These are phyloP conservation scores for Harpegnathos saltator DNA, from an alignment of 1,140 invertebrate genomes.

Conservation along the genomic window DNA sequence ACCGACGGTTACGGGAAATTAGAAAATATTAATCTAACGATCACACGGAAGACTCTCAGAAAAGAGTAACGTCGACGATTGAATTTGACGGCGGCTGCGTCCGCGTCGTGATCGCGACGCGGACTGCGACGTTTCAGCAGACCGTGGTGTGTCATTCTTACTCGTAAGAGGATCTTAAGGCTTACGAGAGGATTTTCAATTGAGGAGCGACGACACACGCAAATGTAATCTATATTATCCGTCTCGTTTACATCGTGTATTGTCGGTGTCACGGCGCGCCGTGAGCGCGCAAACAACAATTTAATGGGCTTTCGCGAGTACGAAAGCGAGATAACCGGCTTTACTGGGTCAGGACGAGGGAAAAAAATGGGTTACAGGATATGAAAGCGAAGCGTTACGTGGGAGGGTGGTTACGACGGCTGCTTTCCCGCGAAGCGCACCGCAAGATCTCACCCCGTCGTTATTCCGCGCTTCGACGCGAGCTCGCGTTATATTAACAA, in stretches of 20 bases:
- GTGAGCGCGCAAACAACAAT: neutral
- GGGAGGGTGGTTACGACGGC: neutral
- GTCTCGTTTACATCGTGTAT: neutral
- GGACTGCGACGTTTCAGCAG: too few species aligned
- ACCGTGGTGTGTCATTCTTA: too few species aligned
- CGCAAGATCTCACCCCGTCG: neutral
- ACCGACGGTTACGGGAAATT: too few species aligned
- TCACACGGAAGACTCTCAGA: too few species aligned
- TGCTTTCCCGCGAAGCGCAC: slow-evolving; percentile 1
- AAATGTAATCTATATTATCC: too few species aligned
- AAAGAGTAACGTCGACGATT: too few species aligned
- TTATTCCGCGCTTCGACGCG: neutral
- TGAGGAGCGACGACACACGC: too few species aligned
- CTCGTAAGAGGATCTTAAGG: too few species aligned
- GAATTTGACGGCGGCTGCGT: too few species aligned
- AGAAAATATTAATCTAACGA: too few species aligned
- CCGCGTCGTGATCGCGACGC: too few species aligned
- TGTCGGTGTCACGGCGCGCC: neutral
- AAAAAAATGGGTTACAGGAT: slow-evolving; percentile 21
- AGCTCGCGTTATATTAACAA: neutral
- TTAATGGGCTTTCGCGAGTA: slow-evolving; percentile 1
- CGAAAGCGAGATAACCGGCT: slow-evolving; percentile 34
- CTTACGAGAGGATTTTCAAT: too few species aligned
- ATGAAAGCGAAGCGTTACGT: neutral
- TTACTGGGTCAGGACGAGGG: slow-evolving; percentile 22